Evolutionary conservation across 1,140 invertebrate species (phyloP).

Genomic region (Eriosoma lanigerum): DNA sequence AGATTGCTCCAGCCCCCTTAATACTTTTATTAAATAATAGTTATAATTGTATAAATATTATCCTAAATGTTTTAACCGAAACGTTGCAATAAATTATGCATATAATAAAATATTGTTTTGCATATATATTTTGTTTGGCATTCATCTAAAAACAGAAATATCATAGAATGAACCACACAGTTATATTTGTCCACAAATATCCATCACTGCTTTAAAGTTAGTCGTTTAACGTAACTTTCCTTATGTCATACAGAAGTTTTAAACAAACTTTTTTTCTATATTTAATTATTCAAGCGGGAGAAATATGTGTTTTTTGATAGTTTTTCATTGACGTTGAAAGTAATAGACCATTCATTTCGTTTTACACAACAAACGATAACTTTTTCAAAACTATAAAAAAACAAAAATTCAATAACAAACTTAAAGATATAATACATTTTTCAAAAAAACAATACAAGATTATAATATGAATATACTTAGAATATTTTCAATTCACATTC

Average conservation of each 20-base stretch:
- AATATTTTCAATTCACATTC: background rate
- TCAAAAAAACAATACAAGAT: no score
- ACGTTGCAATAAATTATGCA: no score
- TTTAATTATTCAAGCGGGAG: constrained; percentile 10
- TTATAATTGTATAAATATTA: no score
- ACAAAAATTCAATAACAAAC: background rate
- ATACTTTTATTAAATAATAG: no score
- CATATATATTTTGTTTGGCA: background rate
- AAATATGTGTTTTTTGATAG: background rate
- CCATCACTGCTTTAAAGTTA: constrained; percentile 10
- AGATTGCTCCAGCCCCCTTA: no score
- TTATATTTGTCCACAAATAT: background rate
- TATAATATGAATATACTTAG: no score
- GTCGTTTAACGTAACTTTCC: background rate
- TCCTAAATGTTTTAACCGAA: no score
- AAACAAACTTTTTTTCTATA: constrained; percentile 20
- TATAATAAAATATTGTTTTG: no score
- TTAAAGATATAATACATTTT: no score
- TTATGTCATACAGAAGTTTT: background rate
- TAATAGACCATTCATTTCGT: background rate
- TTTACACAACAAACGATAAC: background rate
- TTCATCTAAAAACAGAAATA: background rate
- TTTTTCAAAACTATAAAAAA: background rate
- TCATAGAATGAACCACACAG: no score
- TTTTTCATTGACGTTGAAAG: background rate